Evolutionary conservation across 2,797 vertebrate genomes (phyloP), one percentile per base, ranked within the genome.

Genomic region (Halcyon chelicuti): DNA sequence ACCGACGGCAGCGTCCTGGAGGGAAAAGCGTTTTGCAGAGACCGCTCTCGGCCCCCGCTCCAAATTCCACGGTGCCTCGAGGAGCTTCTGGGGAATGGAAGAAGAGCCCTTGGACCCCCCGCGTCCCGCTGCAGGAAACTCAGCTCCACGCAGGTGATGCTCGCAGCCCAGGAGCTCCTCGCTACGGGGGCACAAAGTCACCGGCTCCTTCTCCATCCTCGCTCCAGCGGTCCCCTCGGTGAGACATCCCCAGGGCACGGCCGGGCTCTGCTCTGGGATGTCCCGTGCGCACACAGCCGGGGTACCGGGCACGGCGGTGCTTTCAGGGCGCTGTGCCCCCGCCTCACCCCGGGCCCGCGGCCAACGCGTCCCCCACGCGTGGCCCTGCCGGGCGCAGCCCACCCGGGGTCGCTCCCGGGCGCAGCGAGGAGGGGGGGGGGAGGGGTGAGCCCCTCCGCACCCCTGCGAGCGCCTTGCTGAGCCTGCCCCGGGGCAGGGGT

Each of bases 171-270:
- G 19, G 25, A 12, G 5, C 20, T 21, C 39, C 80, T 57, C 2
- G 16, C 14, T 4, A 23, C 37, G 42, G 47, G 39, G 0, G 33
- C 82, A 6, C 14, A 5, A 20, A 21, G 39, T 2, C 42, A 1
- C 31, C 51, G 3, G 73, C 19, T 22, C 9, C 14, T 23, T 15
- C 26, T n/a, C 35, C 4, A 23, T 1, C 52, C 33, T 2, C 0
- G 3, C 20, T 20, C 62, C 16, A 29, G 35, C 35, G 6, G 0
- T 31, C 35, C 28, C 29, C 40, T 1, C 0, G 2, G 33, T 35
- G 11, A 0, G 13, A 14, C 4, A 7, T 0, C 23, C 2, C 6
- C 0, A 7, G 25, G 26, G 25, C 60, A 25, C 0, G 35, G 82
- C 11, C 39, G 0, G 0, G 18, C 29, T 3, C 78, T 1, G 67